Conservation (phyloP, 2,797 vertebrate species). For the Micrastur ruficollis region DNA sequence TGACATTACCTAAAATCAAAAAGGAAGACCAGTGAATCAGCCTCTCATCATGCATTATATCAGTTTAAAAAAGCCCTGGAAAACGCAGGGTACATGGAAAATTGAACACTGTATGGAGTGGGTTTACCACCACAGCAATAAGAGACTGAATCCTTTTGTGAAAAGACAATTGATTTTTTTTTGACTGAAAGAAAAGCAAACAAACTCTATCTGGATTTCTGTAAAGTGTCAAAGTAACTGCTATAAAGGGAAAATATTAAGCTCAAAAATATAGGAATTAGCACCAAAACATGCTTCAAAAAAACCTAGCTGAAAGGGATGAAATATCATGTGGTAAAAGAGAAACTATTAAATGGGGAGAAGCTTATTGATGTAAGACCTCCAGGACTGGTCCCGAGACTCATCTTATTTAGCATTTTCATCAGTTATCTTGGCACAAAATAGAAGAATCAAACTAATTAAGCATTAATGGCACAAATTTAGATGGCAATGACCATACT, state of each 20-base stretch:
- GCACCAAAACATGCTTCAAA: not conserved
- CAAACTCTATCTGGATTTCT: not conserved
- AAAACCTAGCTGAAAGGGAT: not conserved
- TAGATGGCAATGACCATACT: not conserved
- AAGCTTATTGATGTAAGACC: not conserved
- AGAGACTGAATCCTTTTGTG: not conserved
- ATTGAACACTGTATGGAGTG: not conserved
- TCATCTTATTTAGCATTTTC: conserved; percentile 1
- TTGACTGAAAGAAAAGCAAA: not conserved
- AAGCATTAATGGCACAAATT: not conserved
- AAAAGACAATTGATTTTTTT: not conserved
- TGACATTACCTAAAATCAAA: not conserved
- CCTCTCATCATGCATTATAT: not conserved
- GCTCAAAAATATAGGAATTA: not conserved
- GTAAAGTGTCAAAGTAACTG: not conserved
- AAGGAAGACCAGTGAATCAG: not conserved
- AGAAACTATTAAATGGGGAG: not conserved
- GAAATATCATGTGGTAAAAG: not conserved
- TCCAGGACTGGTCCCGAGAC: not conserved
- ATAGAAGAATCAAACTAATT: conserved; percentile 1
- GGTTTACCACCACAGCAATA: not conserved
- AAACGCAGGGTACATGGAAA: not conserved
- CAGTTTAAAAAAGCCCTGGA: not conserved
- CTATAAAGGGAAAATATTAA: not conserved
- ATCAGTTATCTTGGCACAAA: not conserved